phyloP scores from a whole-genome alignment of 2,888 invertebrate species.

The Pardosa pseudoannulata region DNA sequence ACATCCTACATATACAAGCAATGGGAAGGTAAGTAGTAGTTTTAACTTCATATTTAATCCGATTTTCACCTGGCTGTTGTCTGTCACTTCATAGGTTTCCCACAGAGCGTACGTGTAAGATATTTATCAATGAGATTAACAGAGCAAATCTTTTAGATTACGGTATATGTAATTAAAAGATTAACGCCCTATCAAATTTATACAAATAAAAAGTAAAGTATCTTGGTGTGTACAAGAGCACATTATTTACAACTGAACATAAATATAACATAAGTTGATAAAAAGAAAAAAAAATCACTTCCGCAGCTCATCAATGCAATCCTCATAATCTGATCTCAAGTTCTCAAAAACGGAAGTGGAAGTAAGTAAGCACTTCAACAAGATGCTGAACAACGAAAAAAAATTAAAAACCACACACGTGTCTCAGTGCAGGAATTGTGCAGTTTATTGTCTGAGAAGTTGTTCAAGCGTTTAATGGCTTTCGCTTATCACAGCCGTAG shows the following conservation, averaged over 20 bases:
- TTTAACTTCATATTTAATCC: neutral
- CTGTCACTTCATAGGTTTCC: neutral
- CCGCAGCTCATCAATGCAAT: neutral
- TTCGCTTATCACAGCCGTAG: neutral
- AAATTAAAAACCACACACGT: neutral
- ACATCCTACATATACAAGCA: too few relatives aligned
- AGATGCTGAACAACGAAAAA: constrained; percentile 19
- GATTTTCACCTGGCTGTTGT: neutral
- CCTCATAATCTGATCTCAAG: constrained; percentile 17
- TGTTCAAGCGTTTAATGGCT: constrained; percentile 19
- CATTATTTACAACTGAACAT: neutral
- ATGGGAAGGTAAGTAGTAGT: too few relatives aligned
- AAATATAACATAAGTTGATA: too few relatives aligned
- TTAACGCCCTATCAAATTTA: neutral
- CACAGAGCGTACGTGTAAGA: neutral
- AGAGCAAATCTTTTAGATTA: neutral
- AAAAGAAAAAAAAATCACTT: neutral
- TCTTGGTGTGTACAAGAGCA: neutral
- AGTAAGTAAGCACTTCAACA: neutral
- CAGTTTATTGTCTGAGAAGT: constrained; percentile 20
- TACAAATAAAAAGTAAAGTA: neutral
- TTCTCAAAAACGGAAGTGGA: constrained; percentile 3
- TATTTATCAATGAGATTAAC: neutral
- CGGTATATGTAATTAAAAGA: neutral
- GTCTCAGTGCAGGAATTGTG: constrained; percentile 17